These are phyloP conservation scores for Pachliopta kotzebuea DNA, from an alignment of 2,888 invertebrate genomes.

Conservation along the genomic window DNA sequence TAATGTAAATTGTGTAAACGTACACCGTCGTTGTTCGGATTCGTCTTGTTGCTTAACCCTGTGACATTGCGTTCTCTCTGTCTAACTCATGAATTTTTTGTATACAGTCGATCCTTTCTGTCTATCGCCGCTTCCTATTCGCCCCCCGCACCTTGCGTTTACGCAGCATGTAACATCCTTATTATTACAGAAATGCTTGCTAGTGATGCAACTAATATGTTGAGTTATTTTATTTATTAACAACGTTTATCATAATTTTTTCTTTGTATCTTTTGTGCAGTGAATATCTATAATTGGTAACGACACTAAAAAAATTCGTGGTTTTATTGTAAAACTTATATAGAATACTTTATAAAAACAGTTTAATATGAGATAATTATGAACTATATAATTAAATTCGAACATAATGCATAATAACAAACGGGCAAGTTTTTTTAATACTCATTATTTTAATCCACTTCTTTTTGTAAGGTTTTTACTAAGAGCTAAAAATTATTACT, in stretches of 20 bases:
- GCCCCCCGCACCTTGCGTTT: conserved; percentile 39
- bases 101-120: conserved; percentile 37
- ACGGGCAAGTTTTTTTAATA: too few relatives aligned
- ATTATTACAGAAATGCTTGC: conserved; percentile 44
- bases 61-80: conserved; percentile 35
- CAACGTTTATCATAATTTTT: not conserved
- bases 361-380: too few relatives aligned
- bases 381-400: too few relatives aligned
- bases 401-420: too few relatives aligned
- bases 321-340: too few relatives aligned
- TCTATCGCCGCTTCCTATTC: conserved; percentile 42
- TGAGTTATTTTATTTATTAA: not conserved
- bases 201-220: conserved; percentile 49
- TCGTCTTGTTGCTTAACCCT: conserved; percentile 40
- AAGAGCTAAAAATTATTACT: too few relatives aligned
- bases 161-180: conserved; percentile 43
- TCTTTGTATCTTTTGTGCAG: too few relatives aligned
- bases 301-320: too few relatives aligned
- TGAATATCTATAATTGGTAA: too few relatives aligned
- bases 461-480: too few relatives aligned
- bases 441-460: too few relatives aligned
- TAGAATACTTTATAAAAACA: too few relatives aligned
- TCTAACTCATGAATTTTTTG: conserved; percentile 30
- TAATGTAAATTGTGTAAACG: conserved; percentile 37
- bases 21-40: conserved; percentile 36